phyloP scores from a whole-genome alignment of 2,113 vertebrate species.

The sheep (Ovis aries) region DNA sequence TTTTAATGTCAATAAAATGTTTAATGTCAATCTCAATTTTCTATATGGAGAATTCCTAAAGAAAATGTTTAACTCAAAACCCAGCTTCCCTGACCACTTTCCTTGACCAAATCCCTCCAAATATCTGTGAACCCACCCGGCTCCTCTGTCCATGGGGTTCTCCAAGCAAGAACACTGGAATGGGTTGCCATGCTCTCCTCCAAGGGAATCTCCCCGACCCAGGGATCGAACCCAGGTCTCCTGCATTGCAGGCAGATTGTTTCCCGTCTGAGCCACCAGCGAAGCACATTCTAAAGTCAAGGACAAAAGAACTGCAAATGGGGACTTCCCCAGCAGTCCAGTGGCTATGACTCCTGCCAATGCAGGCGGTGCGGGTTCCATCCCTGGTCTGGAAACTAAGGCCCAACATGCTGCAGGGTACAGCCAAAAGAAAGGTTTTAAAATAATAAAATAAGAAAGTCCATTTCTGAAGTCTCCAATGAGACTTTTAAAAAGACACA shows the following conservation, averaged over 20 bases:
- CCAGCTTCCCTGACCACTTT: background rate
- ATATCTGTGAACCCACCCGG: background rate
- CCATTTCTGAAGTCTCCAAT: background rate
- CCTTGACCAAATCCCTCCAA: background rate
- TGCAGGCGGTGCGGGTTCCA: accelerated
- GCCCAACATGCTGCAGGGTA: background rate
- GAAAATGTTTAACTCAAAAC: conserved; percentile 41
- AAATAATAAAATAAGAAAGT: background rate
- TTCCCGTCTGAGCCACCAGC: background rate
- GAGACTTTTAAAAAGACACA: background rate
- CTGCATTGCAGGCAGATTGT: background rate
- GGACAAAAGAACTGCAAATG: background rate
- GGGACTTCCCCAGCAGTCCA: background rate
- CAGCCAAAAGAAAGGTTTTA: background rate
- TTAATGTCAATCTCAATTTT: background rate
- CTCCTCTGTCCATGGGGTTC: background rate
- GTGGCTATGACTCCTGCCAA: background rate
- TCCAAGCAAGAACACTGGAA: background rate
- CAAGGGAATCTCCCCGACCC: background rate
- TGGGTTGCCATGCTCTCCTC: background rate
- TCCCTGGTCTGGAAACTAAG: background rate
- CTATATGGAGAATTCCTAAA: background rate
- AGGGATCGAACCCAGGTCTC: background rate
- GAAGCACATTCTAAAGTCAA: background rate
- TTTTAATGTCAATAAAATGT: background rate